Evolutionary conservation across 1,140 invertebrate species (phyloP), one percentile per base, ranked within the genome.

Genomic region (Macrotrachela quadricornifera): DNA sequence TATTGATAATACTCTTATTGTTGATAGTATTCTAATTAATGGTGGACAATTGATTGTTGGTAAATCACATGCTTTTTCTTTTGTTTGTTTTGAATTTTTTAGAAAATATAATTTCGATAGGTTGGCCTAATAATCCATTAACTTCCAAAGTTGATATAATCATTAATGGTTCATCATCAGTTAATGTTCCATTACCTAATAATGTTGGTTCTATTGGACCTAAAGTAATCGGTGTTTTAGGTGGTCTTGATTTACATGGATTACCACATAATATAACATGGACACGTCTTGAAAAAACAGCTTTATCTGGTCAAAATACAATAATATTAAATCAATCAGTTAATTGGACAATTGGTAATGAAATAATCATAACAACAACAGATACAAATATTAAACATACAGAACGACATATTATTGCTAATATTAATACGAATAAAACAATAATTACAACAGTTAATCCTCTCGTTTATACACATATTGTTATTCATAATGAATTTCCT

Each of bases 11-110:
- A 37, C 51, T 37, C 40, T 67, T 2, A 54, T 59, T 12, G 62
- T 60, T 46, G 58, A 59, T 21, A 58, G 61, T 50, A 63, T 67
- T 44, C 42, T 60, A 37, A 62, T 67, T 12, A 49, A 46, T 40
- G 61, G 61, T 14, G 65, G 66, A 12, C 60, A 64, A 17, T 50
- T 69, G 11, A 59, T 67, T 13, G 58, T 61, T 44, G 67, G 21
- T 30, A 30, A 4, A 8, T 30, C 21, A 30, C 8, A 4, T 2
- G 8, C 9, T 30, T 30, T 4, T 30, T 30, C 21, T 4, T n/a
- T n/a, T 30, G 3, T 4, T 4, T 2, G 8, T 30, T 4, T 30
- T 4, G 2, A 4, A 4, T 30, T 30, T 30, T 2, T 30, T 30
- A n/a, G n/a, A n/a, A n/a, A n/a, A n/a, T 8, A 30, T 30, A 30